Evolutionary conservation across 2,113 vertebrate species (phyloP), one percentile per base, ranked within the genome.

Genomic region (Tringa solitaria): DNA sequence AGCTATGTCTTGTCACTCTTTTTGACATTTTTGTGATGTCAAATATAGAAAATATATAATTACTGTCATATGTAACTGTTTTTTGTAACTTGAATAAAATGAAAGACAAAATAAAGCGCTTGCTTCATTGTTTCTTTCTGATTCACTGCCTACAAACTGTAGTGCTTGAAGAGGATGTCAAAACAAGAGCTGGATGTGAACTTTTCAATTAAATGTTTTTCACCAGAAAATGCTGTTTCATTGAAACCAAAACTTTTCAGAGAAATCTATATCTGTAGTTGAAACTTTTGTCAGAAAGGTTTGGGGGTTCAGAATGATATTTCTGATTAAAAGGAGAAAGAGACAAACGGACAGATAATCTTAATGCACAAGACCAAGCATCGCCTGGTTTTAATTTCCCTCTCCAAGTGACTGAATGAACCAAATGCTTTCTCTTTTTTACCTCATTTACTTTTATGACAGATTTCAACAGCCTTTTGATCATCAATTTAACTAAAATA

Each of bases 241-340:
- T 45, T 93, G 90, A 95, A 95, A 90, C 50, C 39, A 93, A 88
- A 95, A 77, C 83, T 68, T 73, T 88, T 92, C 72, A 92, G 74
- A 72, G 72, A 96, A 86, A 92, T 86, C 33, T 86, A 14, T 48
- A 79, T 87, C 53, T 53, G 45, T 59, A 67, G 37, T 32, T 83
- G 81, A 84, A 95, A 92, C 22, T 57, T 77, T 37, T 69, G 4
- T 61, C 83, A 69, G 41, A 69, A 83, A 79, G 2, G 4, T 69
- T 72, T 82, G 63, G 23, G 14, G 12, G 14, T 90, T 95, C 67
- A 90, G 21, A 63, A 30, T 85, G 19, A 7, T 41, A 69, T 76
- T 90, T 92, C 75, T 69, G 45, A 54, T 80, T 79, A 90, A 87
- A 69, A 60, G n/a, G 27, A 76, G 45, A 79, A 82, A 76, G 76